phyloP scores from a whole-genome alignment of 2,797 vertebrate species.

The Emydoidea blandingii region DNA sequence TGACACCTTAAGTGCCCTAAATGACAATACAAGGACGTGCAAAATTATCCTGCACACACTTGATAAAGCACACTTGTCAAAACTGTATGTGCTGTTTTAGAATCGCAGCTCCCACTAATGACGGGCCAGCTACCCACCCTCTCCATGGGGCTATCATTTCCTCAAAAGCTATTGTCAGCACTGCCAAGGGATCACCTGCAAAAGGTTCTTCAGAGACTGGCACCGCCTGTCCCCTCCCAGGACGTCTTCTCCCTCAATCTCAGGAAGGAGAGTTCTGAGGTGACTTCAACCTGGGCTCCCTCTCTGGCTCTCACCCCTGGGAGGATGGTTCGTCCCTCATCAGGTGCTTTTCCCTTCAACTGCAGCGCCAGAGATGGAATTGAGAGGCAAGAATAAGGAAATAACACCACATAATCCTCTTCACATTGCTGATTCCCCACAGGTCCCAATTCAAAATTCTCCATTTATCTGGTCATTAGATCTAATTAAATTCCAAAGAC shows the following conservation, averaged over 20 bases:
- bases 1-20: slow-evolving; percentile 77
- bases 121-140: not conserved
- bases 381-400: not conserved
- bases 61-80: slow-evolving; percentile 70
- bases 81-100: not conserved
- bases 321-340: not conserved
- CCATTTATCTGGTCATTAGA: slow-evolving; percentile 79
- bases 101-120: fast-evolving
- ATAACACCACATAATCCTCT: slow-evolving; percentile 60
- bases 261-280: not conserved
- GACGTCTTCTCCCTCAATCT: not conserved
- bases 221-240: not conserved
- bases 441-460: slow-evolving; percentile 73
- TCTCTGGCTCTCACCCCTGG: not conserved
- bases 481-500: slow-evolving; percentile 78
- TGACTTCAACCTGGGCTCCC: not conserved
- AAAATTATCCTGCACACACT: slow-evolving; percentile 49
- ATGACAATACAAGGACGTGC: slow-evolving; percentile 77
- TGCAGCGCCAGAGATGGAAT: not conserved
- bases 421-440: slow-evolving; percentile 58
- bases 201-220: no score
- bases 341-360: not conserved
- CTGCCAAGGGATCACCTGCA: not conserved
- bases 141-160: not conserved
- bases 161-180: not conserved